Percentiles rank a stretch among this genome's conserved stretches.
Conservation (phyloP, 2,888 invertebrate genomes). For the Andrena chrysosceles region DNA sequence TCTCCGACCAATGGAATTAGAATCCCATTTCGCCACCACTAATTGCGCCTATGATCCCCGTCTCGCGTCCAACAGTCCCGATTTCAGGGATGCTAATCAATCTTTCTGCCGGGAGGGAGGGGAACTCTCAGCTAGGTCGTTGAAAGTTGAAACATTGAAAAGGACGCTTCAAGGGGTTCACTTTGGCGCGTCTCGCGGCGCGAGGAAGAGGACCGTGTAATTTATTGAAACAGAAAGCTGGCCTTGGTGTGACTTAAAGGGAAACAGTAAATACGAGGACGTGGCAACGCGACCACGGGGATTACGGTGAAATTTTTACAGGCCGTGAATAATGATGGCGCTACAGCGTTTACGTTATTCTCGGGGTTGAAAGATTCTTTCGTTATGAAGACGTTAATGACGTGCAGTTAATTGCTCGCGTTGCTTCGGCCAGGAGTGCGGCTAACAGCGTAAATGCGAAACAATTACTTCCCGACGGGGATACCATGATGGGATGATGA, state of each 20-base stretch:
- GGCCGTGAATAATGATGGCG: slow-evolving; percentile 14
- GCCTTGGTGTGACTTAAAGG: neutral
- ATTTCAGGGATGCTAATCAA: slow-evolving; percentile 5
- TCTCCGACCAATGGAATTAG: slow-evolving; percentile 46
- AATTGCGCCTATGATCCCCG: slow-evolving; percentile 30
- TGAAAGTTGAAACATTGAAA: slow-evolving; percentile 6
- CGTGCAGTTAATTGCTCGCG: slow-evolving; percentile 55
- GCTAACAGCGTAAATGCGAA: slow-evolving; percentile 62
- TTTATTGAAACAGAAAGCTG: neutral
- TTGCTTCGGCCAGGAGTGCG: slow-evolving; percentile 51
- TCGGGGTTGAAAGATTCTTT: slow-evolving; percentile 35
- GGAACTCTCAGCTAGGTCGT: neutral
- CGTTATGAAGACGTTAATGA: slow-evolving; percentile 51
- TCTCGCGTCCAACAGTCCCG: neutral
- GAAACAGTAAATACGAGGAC: neutral
- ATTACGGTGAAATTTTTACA: slow-evolving; percentile 1
- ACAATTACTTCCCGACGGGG: slow-evolving; percentile 57
- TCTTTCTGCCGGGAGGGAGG: neutral
- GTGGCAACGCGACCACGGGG: neutral
- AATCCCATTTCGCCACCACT: slow-evolving; percentile 40
- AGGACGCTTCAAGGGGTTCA: neutral
- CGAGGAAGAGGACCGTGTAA: neutral
- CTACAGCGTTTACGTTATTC: slow-evolving; percentile 29
- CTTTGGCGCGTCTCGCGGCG: too few species aligned
- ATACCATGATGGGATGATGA: slow-evolving; percentile 60